Conservation (phyloP, 1,140 invertebrate genomes). For the Calycopis cecrops region DNA sequence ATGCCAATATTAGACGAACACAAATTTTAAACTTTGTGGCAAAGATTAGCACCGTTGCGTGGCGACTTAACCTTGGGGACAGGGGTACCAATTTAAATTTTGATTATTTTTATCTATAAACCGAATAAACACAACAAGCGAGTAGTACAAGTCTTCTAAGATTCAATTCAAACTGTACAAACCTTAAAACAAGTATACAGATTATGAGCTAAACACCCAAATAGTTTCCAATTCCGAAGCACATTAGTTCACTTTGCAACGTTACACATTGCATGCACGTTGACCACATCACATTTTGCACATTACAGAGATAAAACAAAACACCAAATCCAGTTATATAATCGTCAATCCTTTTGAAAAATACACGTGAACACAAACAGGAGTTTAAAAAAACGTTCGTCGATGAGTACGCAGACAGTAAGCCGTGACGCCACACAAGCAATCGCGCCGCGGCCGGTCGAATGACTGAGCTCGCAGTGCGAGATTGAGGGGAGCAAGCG, state of each 20-base stretch:
- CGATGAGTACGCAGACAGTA: constrained; percentile 37
- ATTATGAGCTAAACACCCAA: constrained; percentile 37
- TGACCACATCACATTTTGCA: constrained; percentile 70
- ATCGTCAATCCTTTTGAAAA: constrained; percentile 33
- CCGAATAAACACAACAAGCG: too few relatives aligned
- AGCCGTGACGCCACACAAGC: constrained; percentile 29
- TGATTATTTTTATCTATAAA: too few relatives aligned
- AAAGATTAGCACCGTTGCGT: too few relatives aligned
- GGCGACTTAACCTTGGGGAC: too few relatives aligned
- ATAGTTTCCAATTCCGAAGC: constrained; percentile 57
- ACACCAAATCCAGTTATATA: constrained; percentile 46
- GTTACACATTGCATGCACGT: constrained; percentile 55
- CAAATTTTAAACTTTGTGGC: too few relatives aligned
- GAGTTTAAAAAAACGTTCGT: constrained; percentile 47
- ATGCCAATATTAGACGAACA: too few relatives aligned
- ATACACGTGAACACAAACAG: constrained; percentile 42
- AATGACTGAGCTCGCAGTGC: constrained; percentile 47
- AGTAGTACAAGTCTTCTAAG: too few relatives aligned
- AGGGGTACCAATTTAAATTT: too few relatives aligned
- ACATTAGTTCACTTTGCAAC: constrained; percentile 64
- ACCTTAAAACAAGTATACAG: constrained; percentile 24
- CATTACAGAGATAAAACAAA: constrained; percentile 49
- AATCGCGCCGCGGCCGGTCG: constrained; percentile 37
- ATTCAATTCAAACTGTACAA: not conserved
- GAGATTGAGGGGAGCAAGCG: constrained; percentile 31